Percentiles rank a stretch among this genome's conserved stretches.
These are phyloP conservation scores for Sylvia borin DNA, from an alignment of 2,797 vertebrate species.

Conservation along the genomic window DNA sequence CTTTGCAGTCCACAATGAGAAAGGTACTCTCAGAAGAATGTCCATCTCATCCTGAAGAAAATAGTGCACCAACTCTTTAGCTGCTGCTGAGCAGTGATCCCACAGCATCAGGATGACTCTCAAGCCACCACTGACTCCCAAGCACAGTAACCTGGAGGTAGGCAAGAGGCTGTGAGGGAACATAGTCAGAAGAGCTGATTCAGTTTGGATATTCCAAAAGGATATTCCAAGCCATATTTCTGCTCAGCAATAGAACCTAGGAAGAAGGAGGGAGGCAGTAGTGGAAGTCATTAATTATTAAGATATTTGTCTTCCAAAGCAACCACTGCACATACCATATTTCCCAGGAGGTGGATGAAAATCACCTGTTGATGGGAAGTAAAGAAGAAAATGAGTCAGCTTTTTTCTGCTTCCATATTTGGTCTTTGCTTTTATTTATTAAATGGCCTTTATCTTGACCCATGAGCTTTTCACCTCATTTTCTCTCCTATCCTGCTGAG, in stretches of 20 bases:
- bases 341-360: not conserved
- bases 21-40: not conserved
- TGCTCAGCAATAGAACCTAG: not conserved
- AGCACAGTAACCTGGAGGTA: not conserved
- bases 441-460: not conserved
- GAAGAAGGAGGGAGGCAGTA: rapidly evolving
- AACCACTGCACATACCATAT: not conserved
- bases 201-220: not conserved
- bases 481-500: not conserved
- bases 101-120: not conserved
- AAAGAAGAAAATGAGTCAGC: not conserved
- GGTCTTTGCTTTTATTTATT: not conserved
- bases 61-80: not conserved
- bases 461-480: not conserved
- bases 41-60: not conserved
- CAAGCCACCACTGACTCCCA: not conserved
- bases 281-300: not conserved
- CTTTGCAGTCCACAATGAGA: not conserved
- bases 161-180: not conserved
- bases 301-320: not conserved
- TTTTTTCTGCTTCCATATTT: not conserved
- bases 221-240: not conserved
- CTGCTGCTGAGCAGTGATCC: too few species aligned
- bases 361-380: not conserved
- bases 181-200: not conserved